Base-by-base conservation (phyloP, 2,888 invertebrate genomes). In the Drosophila conformis region DNA sequence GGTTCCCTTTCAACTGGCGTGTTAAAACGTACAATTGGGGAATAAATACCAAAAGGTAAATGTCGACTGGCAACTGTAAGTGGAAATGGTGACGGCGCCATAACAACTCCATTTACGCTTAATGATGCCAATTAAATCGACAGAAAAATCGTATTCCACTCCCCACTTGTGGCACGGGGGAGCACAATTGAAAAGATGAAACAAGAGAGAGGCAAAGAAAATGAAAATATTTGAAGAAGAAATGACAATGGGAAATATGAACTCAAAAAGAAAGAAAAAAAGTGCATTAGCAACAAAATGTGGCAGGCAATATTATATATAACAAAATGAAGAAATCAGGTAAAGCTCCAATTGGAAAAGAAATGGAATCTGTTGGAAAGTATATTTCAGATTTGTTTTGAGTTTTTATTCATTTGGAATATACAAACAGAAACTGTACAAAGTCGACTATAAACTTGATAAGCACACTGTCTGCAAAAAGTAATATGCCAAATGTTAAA, bases 91-190 rank as follows among this genome's bases (percentile, higher is more conserved):
- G 61, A 38, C 18, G 52, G 15, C 25, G 62, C 58, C 64, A 82
- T 63, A 78, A 74, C 71, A 78, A 78, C 81, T 79, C 64, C 79
- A 84, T 89, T 91, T 82, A 73, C 76, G 36, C 73, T 85, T 85
- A 91, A 91, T 83, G 82, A 82, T 75, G 64, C 80, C 82, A 90
- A 90, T 91, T 91, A 90, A 91, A 90, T 82, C 70, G 72, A 75
- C 51, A 42, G 64, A 78, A 75, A 79, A 76, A 76, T 75, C 68
- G 64, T 68, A n/a, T 52, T 13, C 54, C 40, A 49, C 53, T 35
- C 33, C 10, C 18, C 36, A 63, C 33, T 67, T 58, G 18, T 31
- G 21, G 13, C 8, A 51, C 15, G 6, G 10, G 52, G 21, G 5
- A 48, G 36, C 11, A 46, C 48, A 42, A 58, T 68, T 36, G 15